Conservation (phyloP, 1,140 invertebrate genomes). For the Halyomorpha halys region DNA sequence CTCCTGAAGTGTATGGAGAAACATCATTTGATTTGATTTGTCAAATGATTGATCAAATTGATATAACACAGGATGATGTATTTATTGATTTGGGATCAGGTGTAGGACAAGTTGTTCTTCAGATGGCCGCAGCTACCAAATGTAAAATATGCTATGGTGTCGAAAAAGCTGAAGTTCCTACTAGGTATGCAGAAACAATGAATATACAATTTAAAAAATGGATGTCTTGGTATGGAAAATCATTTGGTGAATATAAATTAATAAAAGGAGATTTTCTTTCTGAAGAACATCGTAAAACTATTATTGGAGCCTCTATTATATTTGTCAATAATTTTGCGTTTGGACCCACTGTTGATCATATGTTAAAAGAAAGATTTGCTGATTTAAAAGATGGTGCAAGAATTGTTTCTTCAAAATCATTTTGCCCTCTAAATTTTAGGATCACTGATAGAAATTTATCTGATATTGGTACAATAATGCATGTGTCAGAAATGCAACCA, state of each 20-base stretch:
- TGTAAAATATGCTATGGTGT: conserved; percentile 90
- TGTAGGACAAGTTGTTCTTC: conserved; percentile 94
- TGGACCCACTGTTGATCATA: conserved; percentile 93
- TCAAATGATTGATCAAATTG: conserved; percentile 93
- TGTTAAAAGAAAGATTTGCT: conserved; percentile 89
- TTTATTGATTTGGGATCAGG: conserved; percentile 96
- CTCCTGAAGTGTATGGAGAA: conserved; percentile 95
- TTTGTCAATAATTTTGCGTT: conserved; percentile 99
- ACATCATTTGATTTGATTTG: conserved; percentile 92
- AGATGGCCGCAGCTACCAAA: conserved; percentile 87
- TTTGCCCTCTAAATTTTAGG: conserved; percentile 94
- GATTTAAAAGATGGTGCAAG: conserved; percentile 92
- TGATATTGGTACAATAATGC: conserved; percentile 98
- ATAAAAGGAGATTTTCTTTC: conserved; percentile 89
- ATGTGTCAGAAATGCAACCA: conserved; percentile 90
- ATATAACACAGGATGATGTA: conserved; percentile 81
- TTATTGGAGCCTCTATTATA: conserved; percentile 83
- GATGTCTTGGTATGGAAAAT: conserved; percentile 96
- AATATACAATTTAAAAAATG: conserved; percentile 79
- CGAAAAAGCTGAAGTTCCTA: conserved; percentile 92
- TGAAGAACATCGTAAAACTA: conserved; percentile 81
- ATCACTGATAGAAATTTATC: conserved; percentile 84
- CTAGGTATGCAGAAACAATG: conserved; percentile 88
- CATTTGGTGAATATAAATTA: conserved; percentile 77
- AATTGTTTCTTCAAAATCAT: conserved; percentile 97